A percentile compares a stretch with the other conserved stretches of the same genome.
Conservation (phyloP, 2,113 vertebrate species). For the Oophaga pumilio region DNA sequence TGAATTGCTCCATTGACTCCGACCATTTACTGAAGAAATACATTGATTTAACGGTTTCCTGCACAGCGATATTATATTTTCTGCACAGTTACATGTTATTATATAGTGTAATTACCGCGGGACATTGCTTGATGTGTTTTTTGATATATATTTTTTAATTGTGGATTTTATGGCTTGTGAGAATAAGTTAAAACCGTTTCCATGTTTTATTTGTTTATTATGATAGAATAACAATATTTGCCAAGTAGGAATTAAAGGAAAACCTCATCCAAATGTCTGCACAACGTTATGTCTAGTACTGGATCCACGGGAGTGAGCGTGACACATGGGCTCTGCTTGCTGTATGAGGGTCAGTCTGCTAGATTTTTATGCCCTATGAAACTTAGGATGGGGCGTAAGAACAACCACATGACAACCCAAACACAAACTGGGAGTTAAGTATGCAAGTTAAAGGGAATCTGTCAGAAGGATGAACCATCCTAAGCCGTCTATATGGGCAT, state of each 20-base stretch:
- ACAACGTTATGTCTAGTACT: no score
- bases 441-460: no score
- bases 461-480: no score
- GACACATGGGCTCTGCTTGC: no score
- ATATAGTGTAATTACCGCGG: not conserved
- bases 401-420: no score
- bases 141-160: not conserved
- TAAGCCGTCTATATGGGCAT: no score
- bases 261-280: no score
- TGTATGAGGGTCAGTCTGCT: no score
- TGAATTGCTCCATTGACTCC: not conserved
- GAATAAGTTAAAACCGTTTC: not conserved
- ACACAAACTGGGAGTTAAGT: no score
- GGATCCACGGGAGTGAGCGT: no score
- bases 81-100: not conserved
- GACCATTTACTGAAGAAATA: slow-evolving; percentile 26
- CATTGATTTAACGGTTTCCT: not conserved
- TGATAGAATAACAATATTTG: not conserved
- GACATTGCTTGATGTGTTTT: not conserved
- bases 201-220: not conserved
- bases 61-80: not conserved
- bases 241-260: not conserved
- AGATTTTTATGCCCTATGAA: no score
- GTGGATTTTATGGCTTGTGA: not conserved
- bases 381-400: no score